Base-by-base conservation (phyloP, 1,140 invertebrate species). In the silkworm (Bombyx mori) region DNA sequence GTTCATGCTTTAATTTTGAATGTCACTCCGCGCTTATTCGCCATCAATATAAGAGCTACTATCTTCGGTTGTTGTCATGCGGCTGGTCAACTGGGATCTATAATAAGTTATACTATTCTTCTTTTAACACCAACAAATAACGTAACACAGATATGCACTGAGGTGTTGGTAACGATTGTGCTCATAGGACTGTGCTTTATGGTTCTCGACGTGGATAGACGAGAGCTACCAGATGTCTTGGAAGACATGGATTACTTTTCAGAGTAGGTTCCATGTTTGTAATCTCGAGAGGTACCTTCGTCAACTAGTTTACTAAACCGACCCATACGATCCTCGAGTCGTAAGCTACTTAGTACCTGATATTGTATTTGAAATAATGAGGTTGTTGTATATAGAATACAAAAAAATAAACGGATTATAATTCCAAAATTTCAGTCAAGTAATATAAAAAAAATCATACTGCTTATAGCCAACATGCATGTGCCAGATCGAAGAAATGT, bases 161-260 rank as follows among this genome's bases (percentile, higher is more conserved):
- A 70, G 35, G 56, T 74, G 3, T 62, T 51, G 42, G 46, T 75
- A 6, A 69, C 68, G 8, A 53, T 79, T 6, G 42, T 59, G 8
- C 22, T 83, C 8, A 52, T 61, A 35, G 53, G 63, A 18, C 44
- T 82, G 26, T 75, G 73, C 22, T 64, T 70, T 42, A 42, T 75
- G 4, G 56, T 82, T 3, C 75, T 76, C 2, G 70, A 84, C 63
- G 73, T 84, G 0, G 82, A 86, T 62, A 67, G 70, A 18, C 69
- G 82, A 58, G 82, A 86, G 60, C 54, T 86, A 44, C 82, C 82
- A 0, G 82, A 86, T 61, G 61, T 82, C 35, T 54, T 84, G 43
- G 71, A 74, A 50, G 82, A 86, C 60, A 86, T 84, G 82, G 81
- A 86, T 61, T 82, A 84, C 54, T 86, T 77, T 63, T 77, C 72